Evolutionary conservation across 2,888 invertebrate species (phyloP), one percentile per base, ranked within the genome.

Genomic region (Oegoconia quadripuncta): DNA sequence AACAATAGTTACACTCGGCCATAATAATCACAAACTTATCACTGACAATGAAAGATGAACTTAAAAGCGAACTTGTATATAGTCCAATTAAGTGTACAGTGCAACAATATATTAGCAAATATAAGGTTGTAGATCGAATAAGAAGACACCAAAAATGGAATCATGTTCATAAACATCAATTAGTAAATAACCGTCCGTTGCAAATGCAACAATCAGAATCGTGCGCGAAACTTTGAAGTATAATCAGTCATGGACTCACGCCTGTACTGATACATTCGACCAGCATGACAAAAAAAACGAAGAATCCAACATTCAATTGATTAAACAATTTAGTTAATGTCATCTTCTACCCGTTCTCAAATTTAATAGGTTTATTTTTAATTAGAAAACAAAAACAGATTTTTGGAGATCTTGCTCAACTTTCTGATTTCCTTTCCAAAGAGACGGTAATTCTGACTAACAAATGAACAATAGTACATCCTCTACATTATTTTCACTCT

Each of bases 61-160:
- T 22, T 3, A 18, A 18, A 16, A 29, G 29, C 5, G 3, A n/a
- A 18, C 4, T 14, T 11, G 6, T 11, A 15, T 7, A 17, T 6
- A 7, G 11, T 6, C n/a, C 23, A 8, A 23, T 22, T 22, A 22
- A 22, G 9, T 4, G 22, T 22, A 9, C 7, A 22, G 2, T 7
- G 22, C 22, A 6, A 30, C 17, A 15, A 3, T 16, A 17, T 15
- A 5, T n/a, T n/a, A 15, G 45, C 37, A 52, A 54, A 47, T 28
- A 22, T 42, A 41, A 42, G 42, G 39, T 51, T 42, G 55, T 42
- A 46, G 40, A 60, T 59, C 3, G 40, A 46, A 50, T 59, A 64
- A 46, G 45, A 55, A 53, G 57, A 64, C 52, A 48, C 56, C 55
- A 46, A 62, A 63, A 66, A 59, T 58, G 55, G 62, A 51, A 50